Base-by-base conservation (phyloP, 92 coral and sea anemone genomes). In the Pocillopora grandis region DNA sequence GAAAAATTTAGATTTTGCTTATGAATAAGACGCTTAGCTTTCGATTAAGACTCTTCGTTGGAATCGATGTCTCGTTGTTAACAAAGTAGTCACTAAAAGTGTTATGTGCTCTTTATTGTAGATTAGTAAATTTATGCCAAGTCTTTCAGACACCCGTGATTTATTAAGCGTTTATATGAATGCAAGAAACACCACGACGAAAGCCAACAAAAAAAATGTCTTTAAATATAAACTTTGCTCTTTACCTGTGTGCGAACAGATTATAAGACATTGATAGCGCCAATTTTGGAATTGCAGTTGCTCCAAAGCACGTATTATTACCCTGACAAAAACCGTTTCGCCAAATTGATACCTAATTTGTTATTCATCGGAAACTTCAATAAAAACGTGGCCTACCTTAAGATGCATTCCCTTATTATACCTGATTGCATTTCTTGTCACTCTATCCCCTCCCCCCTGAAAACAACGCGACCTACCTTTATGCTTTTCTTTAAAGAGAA, bases 301-400 rank as follows among this genome's bases (percentile, higher is more conserved):
- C 23, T 71, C 77, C 42, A 48, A 12, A 59, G 76, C 59, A 17
- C 19, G 57, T 31, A 69, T 56, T 42, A 33, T 58, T 37, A 7
- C 52, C 52, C 52, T 2, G 52, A 42, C 52, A 81, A 35, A 71
- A 68, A 70, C 74, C 76, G 58, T 69, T 56, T 56, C 80, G 19
- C 73, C 52, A 83, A 74, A 83, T 74, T 73, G 86, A 62, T 64
- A 37, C 86, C 86, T 83, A 62, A 83, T 83, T 82, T 83, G 80
- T 63, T 73, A 83, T 83, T 83, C 86, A 83, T 56, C 62, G 36
- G 49, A 0, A 63, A 62, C 62, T 66, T 62, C 31, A 61, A 42
- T 42, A 42, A 21, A 83, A 37, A 83, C 80, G 86, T 83, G 86
- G 80, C 61, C 33, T 52, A 16, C 42, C 75, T 55, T 14, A 31